Percentiles rank a stretch among this genome's conserved stretches.
Conservation (phyloP, 2,797 vertebrate species). For the Coilia nasus region DNA sequence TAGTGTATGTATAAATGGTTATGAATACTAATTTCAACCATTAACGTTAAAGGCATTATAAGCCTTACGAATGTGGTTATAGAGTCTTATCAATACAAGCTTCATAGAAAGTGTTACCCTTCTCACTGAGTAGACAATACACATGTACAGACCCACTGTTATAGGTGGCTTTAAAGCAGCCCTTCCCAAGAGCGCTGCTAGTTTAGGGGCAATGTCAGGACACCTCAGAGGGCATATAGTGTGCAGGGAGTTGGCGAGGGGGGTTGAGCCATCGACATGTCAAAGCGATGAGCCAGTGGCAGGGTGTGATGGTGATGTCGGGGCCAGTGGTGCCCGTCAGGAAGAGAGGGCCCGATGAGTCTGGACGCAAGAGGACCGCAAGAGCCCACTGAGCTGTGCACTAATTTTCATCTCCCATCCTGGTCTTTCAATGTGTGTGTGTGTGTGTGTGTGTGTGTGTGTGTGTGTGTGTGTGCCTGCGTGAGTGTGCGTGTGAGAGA, state of each 20-base stretch:
- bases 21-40: no score
- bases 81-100: no score
- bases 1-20: no score
- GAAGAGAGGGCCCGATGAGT: slow-evolving; percentile 62
- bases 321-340: slow-evolving; percentile 49
- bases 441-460: slow-evolving; percentile 16
- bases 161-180: background rate
- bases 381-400: slow-evolving; percentile 63
- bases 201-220: background rate
- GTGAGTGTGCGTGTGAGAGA: slow-evolving; percentile 33
- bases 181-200: background rate
- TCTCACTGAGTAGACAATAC: background rate
- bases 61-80: no score
- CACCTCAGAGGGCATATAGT: background rate
- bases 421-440: slow-evolving; percentile 14
- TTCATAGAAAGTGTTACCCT: no score
- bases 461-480: background rate
- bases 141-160: background rate
- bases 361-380: slow-evolving; percentile 57
- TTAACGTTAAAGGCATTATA: no score
- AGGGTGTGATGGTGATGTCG: slow-evolving; percentile 71
- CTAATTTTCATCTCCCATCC: slow-evolving; percentile 61
- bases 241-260: background rate
- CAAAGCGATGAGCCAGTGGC: slow-evolving; percentile 67
- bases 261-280: slow-evolving; percentile 60